Evolutionary conservation across 1,140 invertebrate genomes (phyloP), one percentile per base, ranked within the genome.

Genomic region (Heliothis virescens): DNA sequence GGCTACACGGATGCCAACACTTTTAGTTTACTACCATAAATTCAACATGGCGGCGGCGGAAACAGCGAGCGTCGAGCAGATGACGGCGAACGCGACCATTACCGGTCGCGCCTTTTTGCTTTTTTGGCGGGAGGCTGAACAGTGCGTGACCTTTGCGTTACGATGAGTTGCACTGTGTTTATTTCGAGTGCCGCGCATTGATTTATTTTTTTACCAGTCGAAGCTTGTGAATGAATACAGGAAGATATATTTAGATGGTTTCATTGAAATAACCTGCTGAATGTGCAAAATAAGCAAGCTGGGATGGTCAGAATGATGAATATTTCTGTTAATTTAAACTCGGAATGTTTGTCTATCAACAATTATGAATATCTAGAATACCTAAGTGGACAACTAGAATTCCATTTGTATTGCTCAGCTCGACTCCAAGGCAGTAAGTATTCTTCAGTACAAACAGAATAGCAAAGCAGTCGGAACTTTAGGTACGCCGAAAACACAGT

Each of bases 71-170:
- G 72, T 60, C 48, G 60, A 57, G 53, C 79, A 80, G 79, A 80
- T 80, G 79, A 75, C 72, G 72, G 34, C 18, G 72, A 41, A 73
- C 62, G 79, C 71, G 12, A 67, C 53, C 79, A 67, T 75, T 74
- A 75, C 79, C 78, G 78, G 69, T 74, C 79, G 50, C 29, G 50
- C 47, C 74, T 76, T 76, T 76, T 76, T 76, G 48, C 60, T 76
- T 60, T 76, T 76, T 76, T 76, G 74, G 74, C 74, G 74, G 74
- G 60, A 76, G 74, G 16, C 60, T 76, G 74, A 76, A 76, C 60
- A 48, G 74, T 53, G 60, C 59, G 48, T 76, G 53, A 57, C 57
- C 72, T 76, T 76, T 63, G 59, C 72, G 12, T 76, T 76, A 76
- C 74, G 60, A 76, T 76, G 48, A 29, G 47, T 52, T 76, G 50